Percentiles rank a stretch among this genome's conserved stretches.
Conservation (phyloP, 2,888 invertebrate species). For the Mythimna albipuncta region DNA sequence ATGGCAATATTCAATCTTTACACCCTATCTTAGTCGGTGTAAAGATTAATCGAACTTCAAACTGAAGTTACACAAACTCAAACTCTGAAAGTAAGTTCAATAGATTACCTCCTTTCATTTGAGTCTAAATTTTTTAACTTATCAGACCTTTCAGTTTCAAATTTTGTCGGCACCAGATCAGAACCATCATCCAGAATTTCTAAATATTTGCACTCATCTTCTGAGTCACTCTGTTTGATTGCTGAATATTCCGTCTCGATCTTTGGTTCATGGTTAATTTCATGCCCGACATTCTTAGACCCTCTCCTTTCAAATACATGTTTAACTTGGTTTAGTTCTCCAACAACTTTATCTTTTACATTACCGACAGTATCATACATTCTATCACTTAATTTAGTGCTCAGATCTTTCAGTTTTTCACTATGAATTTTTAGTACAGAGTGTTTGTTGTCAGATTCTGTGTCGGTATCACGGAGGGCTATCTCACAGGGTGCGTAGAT, state of each 20-base stretch:
- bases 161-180: constrained; percentile 62
- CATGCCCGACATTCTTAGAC: constrained; percentile 70
- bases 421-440: constrained; percentile 65
- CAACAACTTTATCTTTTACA: constrained; percentile 75
- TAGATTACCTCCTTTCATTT: constrained; percentile 27
- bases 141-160: constrained; percentile 63
- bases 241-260: constrained; percentile 72
- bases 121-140: constrained; percentile 69
- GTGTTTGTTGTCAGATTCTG: constrained; percentile 72
- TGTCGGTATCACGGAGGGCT: constrained; percentile 73
- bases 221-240: constrained; percentile 79
- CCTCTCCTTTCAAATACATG: constrained; percentile 76
- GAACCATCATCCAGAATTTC: constrained; percentile 87
- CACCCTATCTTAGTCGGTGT: constrained; percentile 26
- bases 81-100: neutral
- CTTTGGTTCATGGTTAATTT: constrained; percentile 70
- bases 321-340: constrained; percentile 74
- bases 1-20: constrained; percentile 50
- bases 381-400: constrained; percentile 77
- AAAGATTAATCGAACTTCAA: constrained; percentile 13
- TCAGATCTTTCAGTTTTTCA: constrained; percentile 79
- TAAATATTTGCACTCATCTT: constrained; percentile 83
- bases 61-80: constrained; percentile 3
- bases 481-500: constrained; percentile 85
- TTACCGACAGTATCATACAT: constrained; percentile 82